phyloP scores from a whole-genome alignment of 2,113 vertebrate species.

The Oceanites oceanicus region DNA sequence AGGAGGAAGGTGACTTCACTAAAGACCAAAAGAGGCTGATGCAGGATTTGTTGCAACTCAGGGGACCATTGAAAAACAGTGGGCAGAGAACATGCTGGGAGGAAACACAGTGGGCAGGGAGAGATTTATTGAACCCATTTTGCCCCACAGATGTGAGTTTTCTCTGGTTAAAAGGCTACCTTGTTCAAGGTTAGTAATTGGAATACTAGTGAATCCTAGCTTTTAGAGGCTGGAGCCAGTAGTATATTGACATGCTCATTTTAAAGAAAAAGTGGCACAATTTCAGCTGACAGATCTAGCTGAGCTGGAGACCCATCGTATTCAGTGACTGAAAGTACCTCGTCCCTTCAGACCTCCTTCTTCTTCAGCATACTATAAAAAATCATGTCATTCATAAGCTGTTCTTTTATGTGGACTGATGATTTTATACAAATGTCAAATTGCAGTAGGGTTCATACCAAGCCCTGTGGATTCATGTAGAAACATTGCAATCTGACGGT shows the following conservation, averaged over 20 bases:
- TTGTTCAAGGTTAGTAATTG: background rate
- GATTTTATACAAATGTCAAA: conserved; percentile 12
- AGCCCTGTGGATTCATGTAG: background rate
- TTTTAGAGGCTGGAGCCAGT: background rate
- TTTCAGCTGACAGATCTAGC: background rate
- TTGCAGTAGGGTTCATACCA: background rate
- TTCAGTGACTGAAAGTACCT: background rate
- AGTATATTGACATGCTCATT: background rate
- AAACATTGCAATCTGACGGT: conserved; percentile 10
- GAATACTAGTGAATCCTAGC: background rate
- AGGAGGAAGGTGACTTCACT: background rate
- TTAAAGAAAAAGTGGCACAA: background rate
- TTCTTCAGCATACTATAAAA: background rate
- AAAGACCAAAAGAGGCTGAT: background rate
- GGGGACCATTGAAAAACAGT: background rate
- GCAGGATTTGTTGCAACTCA: background rate
- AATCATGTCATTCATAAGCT: background rate
- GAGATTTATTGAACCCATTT: background rate
- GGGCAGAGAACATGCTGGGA: background rate
- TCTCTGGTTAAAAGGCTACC: background rate
- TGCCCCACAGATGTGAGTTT: background rate
- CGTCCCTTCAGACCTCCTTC: background rate
- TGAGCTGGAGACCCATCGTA: background rate
- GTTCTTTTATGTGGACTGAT: background rate
- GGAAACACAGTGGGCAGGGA: background rate